Evolutionary conservation across 2,113 vertebrate genomes (phyloP).

Genomic region (Picathartes gymnocephalus): DNA sequence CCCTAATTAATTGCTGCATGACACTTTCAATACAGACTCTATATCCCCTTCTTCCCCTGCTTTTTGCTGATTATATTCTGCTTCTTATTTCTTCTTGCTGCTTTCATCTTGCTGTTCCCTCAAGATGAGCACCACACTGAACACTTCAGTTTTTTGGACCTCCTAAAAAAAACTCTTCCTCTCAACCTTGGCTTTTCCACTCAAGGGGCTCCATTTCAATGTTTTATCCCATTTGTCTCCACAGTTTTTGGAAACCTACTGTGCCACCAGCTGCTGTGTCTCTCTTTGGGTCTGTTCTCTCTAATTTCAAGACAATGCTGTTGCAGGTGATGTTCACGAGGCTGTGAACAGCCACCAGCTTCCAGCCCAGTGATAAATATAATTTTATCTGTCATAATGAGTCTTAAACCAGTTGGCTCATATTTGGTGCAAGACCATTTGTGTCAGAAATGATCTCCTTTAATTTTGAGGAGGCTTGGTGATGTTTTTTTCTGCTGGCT

Average conservation of each 20-base stretch:
- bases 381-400: constrained; percentile 26
- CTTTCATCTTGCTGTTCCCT: not conserved
- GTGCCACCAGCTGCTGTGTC: constrained; percentile 19
- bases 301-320: not conserved
- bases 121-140: not conserved
- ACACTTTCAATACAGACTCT: not conserved
- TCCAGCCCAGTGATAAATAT: not conserved
- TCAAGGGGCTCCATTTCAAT: not conserved
- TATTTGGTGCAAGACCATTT: not conserved
- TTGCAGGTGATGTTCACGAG: not conserved
- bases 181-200: not conserved
- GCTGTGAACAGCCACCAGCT: not conserved
- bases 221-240: not conserved
- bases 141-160: not conserved
- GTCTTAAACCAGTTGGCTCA: not conserved
- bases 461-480: not conserved
- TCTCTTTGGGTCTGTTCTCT: not conserved
- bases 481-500: not conserved
- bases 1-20: not conserved
- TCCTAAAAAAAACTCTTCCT: not conserved
- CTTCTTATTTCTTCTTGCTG: not conserved
- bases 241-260: constrained; percentile 25
- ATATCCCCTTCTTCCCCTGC: not conserved
- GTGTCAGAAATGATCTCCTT: not conserved
- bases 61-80: not conserved